phyloP scores from a whole-genome alignment of 1,140 invertebrate genomes.

The Gryllus bimaculatus region DNA sequence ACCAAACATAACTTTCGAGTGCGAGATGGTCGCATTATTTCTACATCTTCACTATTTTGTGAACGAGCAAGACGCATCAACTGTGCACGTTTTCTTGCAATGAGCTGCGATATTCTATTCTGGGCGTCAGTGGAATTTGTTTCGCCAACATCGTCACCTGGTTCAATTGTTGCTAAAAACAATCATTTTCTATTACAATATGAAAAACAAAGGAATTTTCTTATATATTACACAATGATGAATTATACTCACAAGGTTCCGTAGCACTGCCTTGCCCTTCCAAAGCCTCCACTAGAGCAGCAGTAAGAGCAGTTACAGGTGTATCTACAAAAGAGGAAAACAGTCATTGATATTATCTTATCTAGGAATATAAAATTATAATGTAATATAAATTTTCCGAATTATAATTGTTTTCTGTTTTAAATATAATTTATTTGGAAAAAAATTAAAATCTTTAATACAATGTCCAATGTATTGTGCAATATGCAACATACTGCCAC shows the following conservation, averaged over 20 bases:
- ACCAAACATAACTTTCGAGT: not conserved
- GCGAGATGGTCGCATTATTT: not conserved
- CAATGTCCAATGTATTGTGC: too few relatives aligned
- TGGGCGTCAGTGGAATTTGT: not conserved
- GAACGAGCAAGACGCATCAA: slow-evolving; percentile 17
- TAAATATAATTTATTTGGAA: too few relatives aligned
- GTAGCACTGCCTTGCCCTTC: slow-evolving; percentile 10
- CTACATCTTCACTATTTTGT: not conserved
- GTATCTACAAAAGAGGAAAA: not conserved
- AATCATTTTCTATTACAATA: not conserved
- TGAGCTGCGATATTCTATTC: slow-evolving; percentile 19
- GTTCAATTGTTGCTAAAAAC: not conserved
- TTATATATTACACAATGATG: not conserved
- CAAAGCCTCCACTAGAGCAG: slow-evolving; percentile 15
- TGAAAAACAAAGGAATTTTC: not conserved
- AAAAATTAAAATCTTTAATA: too few relatives aligned
- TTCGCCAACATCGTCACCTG: not conserved
- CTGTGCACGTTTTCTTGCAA: slow-evolving; percentile 19
- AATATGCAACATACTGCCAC: too few relatives aligned
- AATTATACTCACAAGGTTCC: not conserved
- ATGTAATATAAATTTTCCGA: not conserved
- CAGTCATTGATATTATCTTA: not conserved
- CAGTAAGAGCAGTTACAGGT: slow-evolving; percentile 8
- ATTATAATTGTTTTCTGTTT: too few relatives aligned
- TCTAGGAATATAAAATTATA: not conserved